Conservation (phyloP, 2,113 vertebrate genomes). For the Saguinus imperator region DNA sequence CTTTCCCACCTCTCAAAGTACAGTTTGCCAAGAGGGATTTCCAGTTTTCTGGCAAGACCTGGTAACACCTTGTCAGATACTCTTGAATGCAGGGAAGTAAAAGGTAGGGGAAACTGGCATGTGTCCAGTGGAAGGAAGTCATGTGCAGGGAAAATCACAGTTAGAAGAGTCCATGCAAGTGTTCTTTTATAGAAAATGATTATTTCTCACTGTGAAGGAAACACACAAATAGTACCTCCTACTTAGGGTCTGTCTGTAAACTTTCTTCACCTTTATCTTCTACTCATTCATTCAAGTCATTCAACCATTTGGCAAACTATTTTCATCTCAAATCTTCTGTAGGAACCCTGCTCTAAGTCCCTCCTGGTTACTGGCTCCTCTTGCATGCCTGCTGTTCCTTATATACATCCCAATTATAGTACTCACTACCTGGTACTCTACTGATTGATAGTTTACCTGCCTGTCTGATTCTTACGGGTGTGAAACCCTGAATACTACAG, state of each 20-base stretch:
- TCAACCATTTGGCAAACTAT: accelerated
- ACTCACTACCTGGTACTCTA: background rate
- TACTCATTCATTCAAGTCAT: background rate
- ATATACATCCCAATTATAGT: background rate
- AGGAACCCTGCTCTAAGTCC: background rate
- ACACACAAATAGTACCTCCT: too few species aligned
- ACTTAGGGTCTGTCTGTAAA: too few species aligned
- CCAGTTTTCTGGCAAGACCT: background rate
- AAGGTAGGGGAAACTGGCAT: accelerated
- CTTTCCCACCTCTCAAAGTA: background rate
- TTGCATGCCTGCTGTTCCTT: too few species aligned
- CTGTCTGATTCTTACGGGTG: background rate
- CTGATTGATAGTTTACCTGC: background rate
- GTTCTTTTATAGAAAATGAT: too few species aligned
- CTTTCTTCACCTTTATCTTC: background rate
- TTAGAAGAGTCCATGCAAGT: too few species aligned
- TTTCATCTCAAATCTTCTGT: background rate
- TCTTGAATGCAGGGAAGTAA: background rate
- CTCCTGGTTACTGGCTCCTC: too few species aligned
- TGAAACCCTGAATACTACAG: background rate
- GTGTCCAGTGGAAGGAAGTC: too few species aligned
- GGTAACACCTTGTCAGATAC: background rate
- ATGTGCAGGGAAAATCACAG: too few species aligned
- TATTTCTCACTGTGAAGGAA: too few species aligned
- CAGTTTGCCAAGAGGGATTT: background rate